These are phyloP conservation scores for Cyclura pinguis DNA, from an alignment of 2,797 vertebrate genomes.

Conservation along the genomic window DNA sequence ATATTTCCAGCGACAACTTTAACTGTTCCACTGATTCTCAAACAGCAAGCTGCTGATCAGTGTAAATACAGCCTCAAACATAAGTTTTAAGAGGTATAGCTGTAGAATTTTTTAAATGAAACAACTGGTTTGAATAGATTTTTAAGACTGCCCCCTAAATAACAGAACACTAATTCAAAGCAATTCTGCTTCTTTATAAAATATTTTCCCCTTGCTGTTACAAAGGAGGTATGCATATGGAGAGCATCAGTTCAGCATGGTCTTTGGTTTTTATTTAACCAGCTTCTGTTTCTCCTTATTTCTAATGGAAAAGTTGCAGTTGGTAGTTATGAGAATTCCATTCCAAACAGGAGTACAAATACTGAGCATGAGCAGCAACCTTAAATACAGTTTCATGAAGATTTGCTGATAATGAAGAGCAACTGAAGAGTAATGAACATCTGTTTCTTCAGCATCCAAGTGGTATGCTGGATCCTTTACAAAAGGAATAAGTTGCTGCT, in stretches of 20 bases:
- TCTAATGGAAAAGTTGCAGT: constrained; percentile 34
- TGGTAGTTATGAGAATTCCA: constrained; percentile 40
- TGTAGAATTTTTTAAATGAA: background rate
- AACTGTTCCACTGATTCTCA: background rate
- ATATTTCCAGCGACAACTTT: background rate
- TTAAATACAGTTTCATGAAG: constrained; percentile 34
- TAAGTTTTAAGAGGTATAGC: background rate
- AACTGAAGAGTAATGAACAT: constrained; percentile 24
- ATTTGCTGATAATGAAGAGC: constrained; percentile 21
- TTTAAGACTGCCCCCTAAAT: constrained; percentile 19
- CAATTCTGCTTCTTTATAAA: constrained; percentile 32
- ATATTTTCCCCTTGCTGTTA: constrained; percentile 7
- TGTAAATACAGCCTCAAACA: background rate
- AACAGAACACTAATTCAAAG: constrained; percentile 30
- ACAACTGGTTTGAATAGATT: constrained; percentile 26
- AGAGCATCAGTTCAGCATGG: constrained; percentile 19
- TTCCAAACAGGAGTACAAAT: constrained; percentile 32
- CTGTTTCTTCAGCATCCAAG: constrained; percentile 21
- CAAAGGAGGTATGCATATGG: constrained; percentile 3
- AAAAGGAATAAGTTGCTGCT: background rate
- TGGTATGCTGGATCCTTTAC: background rate
- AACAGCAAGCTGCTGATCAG: background rate
- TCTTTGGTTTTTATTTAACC: constrained; percentile 36
- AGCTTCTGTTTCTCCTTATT: constrained; percentile 37
- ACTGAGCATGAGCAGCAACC: background rate